phyloP scores from a whole-genome alignment of 2,797 vertebrate species.

The Adrianichthys oophorus region DNA sequence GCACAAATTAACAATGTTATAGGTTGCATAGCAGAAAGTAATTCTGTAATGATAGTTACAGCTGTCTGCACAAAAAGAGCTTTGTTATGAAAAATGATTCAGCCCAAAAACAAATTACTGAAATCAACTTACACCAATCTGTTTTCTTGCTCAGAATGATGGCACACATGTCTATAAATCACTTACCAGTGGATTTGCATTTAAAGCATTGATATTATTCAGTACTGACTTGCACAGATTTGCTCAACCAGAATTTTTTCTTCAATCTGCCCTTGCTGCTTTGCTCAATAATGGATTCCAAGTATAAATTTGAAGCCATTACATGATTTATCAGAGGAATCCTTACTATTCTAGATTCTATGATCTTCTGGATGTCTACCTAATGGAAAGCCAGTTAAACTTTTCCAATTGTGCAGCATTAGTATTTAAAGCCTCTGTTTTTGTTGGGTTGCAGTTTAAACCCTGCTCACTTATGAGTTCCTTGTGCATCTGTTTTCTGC shows the following conservation, averaged over 20 bases:
- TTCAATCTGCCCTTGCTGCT: conserved; percentile 17
- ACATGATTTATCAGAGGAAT: conserved; percentile 33
- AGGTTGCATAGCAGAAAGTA: conserved; percentile 12
- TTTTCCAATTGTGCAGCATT: conserved; percentile 41
- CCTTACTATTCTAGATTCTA: conserved; percentile 23
- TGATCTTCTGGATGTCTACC: conserved; percentile 31
- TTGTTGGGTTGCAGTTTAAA: conserved; percentile 58
- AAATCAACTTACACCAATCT: conserved; percentile 18
- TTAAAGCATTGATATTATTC: conserved; percentile 21
- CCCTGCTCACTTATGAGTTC: conserved; percentile 60
- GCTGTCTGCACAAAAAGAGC: conserved; percentile 11
- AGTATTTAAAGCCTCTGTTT: conserved; percentile 54
- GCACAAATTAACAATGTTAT: conserved; percentile 16
- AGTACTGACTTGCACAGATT: conserved; percentile 3
- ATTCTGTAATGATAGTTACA: conserved; percentile 21
- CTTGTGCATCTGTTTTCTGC: conserved; percentile 50
- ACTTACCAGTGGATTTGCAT: conserved; percentile 12
- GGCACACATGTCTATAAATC: conserved; percentile 8
- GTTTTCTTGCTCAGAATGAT: conserved; percentile 1
- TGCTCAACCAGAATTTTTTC: conserved; percentile 15
- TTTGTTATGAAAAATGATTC: conserved; percentile 13
- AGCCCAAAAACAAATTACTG: conserved; percentile 17
- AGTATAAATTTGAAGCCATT: conserved; percentile 37
- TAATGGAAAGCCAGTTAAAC: conserved; percentile 27
- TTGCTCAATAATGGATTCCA: conserved; percentile 35